phyloP scores from a whole-genome alignment of 2,888 invertebrate genomes.

The Chrysolina haemoptera region DNA sequence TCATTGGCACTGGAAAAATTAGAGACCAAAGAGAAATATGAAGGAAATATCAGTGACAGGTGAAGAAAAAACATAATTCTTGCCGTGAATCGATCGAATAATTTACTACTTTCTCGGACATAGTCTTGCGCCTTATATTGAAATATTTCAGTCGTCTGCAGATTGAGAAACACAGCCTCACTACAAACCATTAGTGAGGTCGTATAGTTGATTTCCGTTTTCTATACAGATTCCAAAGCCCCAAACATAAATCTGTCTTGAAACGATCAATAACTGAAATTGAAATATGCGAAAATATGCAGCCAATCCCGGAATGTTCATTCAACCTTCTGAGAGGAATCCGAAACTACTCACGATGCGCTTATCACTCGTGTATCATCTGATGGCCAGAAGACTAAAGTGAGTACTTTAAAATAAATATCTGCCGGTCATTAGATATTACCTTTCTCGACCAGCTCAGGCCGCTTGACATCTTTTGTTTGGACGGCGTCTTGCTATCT shows the following conservation, averaged over 20 bases:
- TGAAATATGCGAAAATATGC: slow-evolving; percentile 2
- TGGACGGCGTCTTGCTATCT: slow-evolving; percentile 43
- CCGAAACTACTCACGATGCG: slow-evolving; percentile 33
- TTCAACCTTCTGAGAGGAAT: slow-evolving; percentile 32
- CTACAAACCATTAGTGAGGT: too few species aligned
- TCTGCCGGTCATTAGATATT: slow-evolving; percentile 36
- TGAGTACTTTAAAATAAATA: slow-evolving; percentile 37
- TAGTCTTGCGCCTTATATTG: too few species aligned
- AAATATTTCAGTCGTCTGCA: too few species aligned
- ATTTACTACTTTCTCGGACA: too few species aligned
- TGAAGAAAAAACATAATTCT: too few species aligned
- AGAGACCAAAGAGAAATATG: too few species aligned
- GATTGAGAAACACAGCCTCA: too few species aligned
- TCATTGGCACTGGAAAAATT: too few species aligned
- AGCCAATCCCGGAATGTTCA: slow-evolving; percentile 7
- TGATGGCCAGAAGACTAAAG: slow-evolving; percentile 30
- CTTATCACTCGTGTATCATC: slow-evolving; percentile 35
- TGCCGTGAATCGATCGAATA: too few species aligned
- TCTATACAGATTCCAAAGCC: background rate
- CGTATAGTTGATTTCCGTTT: background rate
- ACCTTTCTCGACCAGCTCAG: slow-evolving; percentile 19
- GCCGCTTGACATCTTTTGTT: slow-evolving; percentile 46
- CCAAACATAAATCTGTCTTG: background rate
- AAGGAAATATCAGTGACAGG: too few species aligned
- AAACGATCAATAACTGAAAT: background rate